A percentile compares a stretch with the other conserved stretches of the same genome.
These are phyloP conservation scores for Habroteleia sp. DNA, from an alignment of 2,888 invertebrate genomes.

Conservation along the genomic window DNA sequence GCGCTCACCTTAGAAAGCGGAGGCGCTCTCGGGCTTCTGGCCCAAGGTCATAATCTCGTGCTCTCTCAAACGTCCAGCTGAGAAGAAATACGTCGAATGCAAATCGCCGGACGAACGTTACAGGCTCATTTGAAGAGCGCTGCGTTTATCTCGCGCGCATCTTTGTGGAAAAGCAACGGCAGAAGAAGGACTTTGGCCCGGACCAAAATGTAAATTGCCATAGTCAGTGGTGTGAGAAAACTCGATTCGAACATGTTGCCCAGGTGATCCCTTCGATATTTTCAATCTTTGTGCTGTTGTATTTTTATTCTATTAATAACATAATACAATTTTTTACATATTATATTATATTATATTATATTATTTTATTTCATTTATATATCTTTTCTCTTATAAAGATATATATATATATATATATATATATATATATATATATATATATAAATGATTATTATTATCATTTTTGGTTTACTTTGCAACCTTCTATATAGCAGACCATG, in stretches of 20 bases:
- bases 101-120: conserved; percentile 60
- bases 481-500: too few species aligned
- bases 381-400: too few species aligned
- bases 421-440: too few species aligned
- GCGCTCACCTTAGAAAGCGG: conserved; percentile 55
- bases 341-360: too few species aligned
- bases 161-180: conserved; percentile 37
- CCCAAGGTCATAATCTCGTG: conserved; percentile 64
- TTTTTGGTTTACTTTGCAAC: too few species aligned
- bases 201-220: conserved; percentile 47
- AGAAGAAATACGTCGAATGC: conserved; percentile 64
- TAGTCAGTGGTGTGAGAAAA: conserved; percentile 46
- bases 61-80: conserved; percentile 57
- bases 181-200: conserved; percentile 21
- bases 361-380: too few species aligned
- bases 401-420: too few species aligned
- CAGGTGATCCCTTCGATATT: not conserved
- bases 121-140: conserved; percentile 54
- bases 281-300: too few species aligned
- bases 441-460: too few species aligned
- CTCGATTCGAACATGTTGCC: conserved; percentile 13
- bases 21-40: conserved; percentile 58
- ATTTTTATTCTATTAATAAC: too few species aligned
- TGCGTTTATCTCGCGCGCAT: conserved; percentile 55
- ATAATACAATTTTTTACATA: too few species aligned